Evolutionary conservation across 1,140 invertebrate genomes (phyloP).

Genomic region (Eupristina koningsbergeri): DNA sequence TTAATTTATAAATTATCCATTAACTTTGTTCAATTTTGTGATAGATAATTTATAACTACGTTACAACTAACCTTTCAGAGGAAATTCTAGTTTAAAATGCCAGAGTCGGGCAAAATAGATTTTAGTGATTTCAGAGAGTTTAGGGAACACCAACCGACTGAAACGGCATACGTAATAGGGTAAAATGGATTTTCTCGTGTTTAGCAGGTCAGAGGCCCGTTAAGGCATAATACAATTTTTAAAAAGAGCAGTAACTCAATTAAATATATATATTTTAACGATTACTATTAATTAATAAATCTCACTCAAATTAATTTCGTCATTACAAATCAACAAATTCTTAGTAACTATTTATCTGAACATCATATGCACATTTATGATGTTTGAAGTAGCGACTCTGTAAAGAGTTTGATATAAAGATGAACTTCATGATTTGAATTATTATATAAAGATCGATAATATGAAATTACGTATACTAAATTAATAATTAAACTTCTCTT

Average conservation of each 20-base stretch:
- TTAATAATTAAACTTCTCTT: neutral
- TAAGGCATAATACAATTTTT: constrained; percentile 21
- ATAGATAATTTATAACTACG: neutral
- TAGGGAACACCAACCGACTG: constrained; percentile 40
- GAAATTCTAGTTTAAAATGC: neutral
- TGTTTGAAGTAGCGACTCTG: no score
- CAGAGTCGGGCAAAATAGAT: constrained; percentile 36
- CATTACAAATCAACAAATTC: neutral
- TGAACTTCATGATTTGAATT: neutral
- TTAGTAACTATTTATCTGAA: neutral
- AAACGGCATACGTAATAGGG: constrained; percentile 43
- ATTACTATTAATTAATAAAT: neutral
- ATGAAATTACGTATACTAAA: neutral
- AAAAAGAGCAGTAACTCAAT: constrained; percentile 1
- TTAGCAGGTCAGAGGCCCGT: constrained; percentile 29
- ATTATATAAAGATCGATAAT: no score
- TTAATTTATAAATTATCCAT: no score
- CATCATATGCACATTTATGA: neutral
- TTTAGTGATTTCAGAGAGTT: constrained; percentile 42
- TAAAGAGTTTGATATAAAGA: neutral
- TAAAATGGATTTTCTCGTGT: constrained; percentile 45
- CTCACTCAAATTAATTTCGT: neutral
- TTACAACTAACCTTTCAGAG: neutral
- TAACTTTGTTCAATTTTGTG: no score
- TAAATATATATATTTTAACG: neutral